Evolutionary conservation across 1,140 invertebrate species (phyloP).

Genomic region (Papilio helenus): DNA sequence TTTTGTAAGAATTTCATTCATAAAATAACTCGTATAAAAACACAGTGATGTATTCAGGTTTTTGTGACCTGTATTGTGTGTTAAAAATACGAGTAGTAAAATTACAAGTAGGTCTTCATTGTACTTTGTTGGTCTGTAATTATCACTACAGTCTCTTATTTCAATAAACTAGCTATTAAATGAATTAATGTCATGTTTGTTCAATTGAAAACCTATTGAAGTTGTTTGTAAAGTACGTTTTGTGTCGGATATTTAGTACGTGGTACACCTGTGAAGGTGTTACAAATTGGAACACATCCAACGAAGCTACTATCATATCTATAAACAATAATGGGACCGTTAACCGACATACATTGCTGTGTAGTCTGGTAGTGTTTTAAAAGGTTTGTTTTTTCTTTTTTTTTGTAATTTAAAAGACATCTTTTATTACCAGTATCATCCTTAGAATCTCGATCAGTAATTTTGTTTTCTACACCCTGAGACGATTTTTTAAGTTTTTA

Average conservation of each 20-base stretch:
- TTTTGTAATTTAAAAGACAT: no score
- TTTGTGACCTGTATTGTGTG: not conserved
- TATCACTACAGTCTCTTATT: not conserved
- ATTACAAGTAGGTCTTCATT: not conserved
- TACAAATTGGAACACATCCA: slow-evolving; percentile 58
- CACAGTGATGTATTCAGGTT: no score
- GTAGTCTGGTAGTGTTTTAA: slow-evolving; percentile 8
- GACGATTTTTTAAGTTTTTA: not conserved
- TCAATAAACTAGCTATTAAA: not conserved
- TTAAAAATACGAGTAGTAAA: not conserved
- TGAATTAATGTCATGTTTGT: slow-evolving; percentile 51
- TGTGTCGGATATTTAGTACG: slow-evolving; percentile 12
- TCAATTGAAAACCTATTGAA: slow-evolving; percentile 61
- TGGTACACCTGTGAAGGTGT: slow-evolving; percentile 64
- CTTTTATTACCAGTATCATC: no score
- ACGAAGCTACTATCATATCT: slow-evolving; percentile 59
- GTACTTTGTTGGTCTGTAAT: not conserved
- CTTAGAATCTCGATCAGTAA: not conserved
- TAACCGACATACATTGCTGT: slow-evolving; percentile 58
- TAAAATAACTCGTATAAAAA: not conserved
- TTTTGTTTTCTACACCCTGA: not conserved
- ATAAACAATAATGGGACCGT: slow-evolving; percentile 68
- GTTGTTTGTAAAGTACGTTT: slow-evolving; percentile 33
- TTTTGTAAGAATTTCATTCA: not conserved
- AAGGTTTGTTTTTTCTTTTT: not conserved